Base-by-base conservation (phyloP, 2,113 vertebrate species). In the Alligator sinensis region DNA sequence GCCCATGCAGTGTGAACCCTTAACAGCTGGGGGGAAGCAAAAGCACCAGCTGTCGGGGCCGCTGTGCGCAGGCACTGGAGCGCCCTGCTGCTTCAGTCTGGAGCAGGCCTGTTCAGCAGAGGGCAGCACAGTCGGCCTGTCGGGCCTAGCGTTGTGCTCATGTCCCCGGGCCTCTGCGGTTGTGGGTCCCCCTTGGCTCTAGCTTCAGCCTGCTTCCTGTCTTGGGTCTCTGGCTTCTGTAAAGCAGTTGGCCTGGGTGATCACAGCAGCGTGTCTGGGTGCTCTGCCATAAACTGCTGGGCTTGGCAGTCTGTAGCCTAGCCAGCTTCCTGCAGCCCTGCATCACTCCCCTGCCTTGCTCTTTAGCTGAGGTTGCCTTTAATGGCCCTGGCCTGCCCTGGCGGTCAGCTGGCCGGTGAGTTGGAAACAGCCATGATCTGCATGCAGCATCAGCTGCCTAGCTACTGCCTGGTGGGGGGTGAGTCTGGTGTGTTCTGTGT, bases 371-470 rank as follows among this genome's bases (percentile, higher is more conserved):
- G 80, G 68, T 2, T 18, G 27, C 18, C 63, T 83, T 38, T 1
- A 1, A 21, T 3, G 1, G 11, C 34, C 1, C 12, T 82, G 22
- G 4, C 4, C 28, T 70, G n/a, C 78, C 66, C 62, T 21, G 2
- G 11, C 38, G 82, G 15, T 60, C 19, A 3, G 72, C n/a, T 0
- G 1, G 9, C 1, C 2, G 4, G 55, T 28, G 6, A 2, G 4
- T n/a, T 55, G 3, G 1, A 3, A 86, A 27, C 55, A 55, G 27
- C 4, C 27, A 11, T 17, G 1, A 0, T 1, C 1, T 10, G 8
- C 16, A 47, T 92, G 66, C 78, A 62, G 76, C 55, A 84, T 59
- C 17, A 87, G 77, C 82, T 89, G 82, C 21, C 38, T 21, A 54
- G 55, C 61, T 34, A 34, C 34, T 34, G 34, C 34, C 34, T 34